These are phyloP conservation scores for Lordiphosa collinella DNA, from an alignment of 1,140 invertebrate genomes.

Conservation along the genomic window DNA sequence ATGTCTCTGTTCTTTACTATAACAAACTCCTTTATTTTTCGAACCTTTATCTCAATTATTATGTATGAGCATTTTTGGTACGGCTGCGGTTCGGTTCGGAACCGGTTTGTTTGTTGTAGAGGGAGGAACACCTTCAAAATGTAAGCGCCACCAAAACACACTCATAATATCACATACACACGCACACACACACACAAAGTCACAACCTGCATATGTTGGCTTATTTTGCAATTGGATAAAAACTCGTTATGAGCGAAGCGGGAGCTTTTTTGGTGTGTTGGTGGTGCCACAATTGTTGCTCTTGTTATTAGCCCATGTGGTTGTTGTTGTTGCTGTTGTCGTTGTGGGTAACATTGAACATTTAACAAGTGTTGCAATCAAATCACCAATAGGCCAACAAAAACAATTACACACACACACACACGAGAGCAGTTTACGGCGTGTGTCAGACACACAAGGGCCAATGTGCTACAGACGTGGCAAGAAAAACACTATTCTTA, in stretches of 20 bases:
- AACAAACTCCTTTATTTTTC: no score
- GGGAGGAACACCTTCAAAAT: conserved; percentile 13
- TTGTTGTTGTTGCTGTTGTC: conserved; percentile 48
- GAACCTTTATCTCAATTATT: not conserved
- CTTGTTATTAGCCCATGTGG: conserved; percentile 66
- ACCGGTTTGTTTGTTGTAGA: not conserved
- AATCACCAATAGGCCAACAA: conserved; percentile 71
- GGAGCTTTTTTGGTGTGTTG: conserved; percentile 58
- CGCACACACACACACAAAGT: conserved; percentile 8
- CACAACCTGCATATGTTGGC: conserved; percentile 20
- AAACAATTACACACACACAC: conserved; percentile 52
- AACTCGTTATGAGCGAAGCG: conserved; percentile 71
- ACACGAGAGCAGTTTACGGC: no score
- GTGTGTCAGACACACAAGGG: conserved; percentile 27
- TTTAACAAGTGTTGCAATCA: conserved; percentile 75
- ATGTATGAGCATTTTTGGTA: not conserved
- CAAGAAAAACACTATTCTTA: not conserved
- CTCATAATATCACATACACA: not conserved
- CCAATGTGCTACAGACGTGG: conserved; percentile 28
- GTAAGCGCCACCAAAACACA: conserved; percentile 15
- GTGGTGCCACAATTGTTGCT: conserved; percentile 77
- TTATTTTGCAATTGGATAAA: conserved; percentile 77
- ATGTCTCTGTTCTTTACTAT: no score
- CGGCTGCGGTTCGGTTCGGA: not conserved
- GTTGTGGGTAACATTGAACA: conserved; percentile 74